Evolutionary conservation across 2,888 invertebrate genomes (phyloP).

Genomic region (Tinea semifulvella): DNA sequence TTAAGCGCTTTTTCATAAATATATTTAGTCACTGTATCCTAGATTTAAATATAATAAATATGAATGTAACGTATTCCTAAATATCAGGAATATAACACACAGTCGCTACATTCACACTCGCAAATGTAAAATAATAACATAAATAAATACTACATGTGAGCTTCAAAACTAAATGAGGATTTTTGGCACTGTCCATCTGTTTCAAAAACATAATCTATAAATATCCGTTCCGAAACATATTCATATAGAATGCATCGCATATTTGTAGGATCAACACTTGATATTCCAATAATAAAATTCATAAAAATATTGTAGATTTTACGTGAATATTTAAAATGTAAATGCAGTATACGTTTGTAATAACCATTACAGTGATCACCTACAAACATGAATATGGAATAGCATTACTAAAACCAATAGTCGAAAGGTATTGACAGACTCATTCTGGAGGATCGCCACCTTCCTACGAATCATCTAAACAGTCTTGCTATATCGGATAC

Average conservation of each 20-base stretch:
- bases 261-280: neutral
- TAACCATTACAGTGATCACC: neutral
- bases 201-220: slow-evolving; percentile 18
- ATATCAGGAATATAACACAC: slow-evolving; percentile 65
- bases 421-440: slow-evolving; percentile 10
- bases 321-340: neutral
- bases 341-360: slow-evolving; percentile 2
- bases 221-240: neutral
- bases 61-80: slow-evolving; percentile 66
- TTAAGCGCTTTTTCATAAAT: slow-evolving; percentile 47
- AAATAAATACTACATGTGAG: slow-evolving; percentile 41
- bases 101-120: slow-evolving; percentile 64
- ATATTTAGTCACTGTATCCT: slow-evolving; percentile 50
- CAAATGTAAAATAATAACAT: slow-evolving; percentile 32
- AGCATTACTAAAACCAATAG: slow-evolving; percentile 1
- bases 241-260: neutral
- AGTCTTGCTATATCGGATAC: neutral
- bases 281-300: neutral
- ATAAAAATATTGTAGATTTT: neutral
- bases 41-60: slow-evolving; percentile 62
- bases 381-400: neutral
- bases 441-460: neutral
- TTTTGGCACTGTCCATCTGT: slow-evolving; percentile 65
- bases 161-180: slow-evolving; percentile 49
- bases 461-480: neutral